Evolutionary conservation across 2,797 vertebrate genomes (phyloP).

Genomic region (Kryptolebias ocellatus): DNA sequence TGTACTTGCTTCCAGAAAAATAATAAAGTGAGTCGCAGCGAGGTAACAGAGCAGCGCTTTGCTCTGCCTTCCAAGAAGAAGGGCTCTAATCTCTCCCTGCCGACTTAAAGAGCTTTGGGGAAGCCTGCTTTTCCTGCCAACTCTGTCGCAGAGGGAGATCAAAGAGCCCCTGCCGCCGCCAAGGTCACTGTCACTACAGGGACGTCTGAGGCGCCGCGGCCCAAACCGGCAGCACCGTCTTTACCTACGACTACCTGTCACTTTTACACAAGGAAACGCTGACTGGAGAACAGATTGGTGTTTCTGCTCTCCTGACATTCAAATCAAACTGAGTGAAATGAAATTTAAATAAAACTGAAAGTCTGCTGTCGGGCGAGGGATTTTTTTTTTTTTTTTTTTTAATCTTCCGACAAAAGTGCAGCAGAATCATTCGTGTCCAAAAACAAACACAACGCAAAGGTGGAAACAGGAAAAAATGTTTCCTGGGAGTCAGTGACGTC

Average conservation of each 20-base stretch:
- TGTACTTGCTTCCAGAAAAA: conserved; percentile 40
- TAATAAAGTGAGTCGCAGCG: conserved; percentile 41
- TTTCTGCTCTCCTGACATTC: conserved; percentile 16
- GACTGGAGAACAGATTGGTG: conserved; percentile 8
- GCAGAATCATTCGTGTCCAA: neutral
- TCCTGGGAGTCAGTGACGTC: neutral
- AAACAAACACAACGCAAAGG: conserved; percentile 13
- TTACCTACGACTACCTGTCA: conserved; percentile 34
- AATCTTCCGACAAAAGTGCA: neutral
- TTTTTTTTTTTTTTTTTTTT: conserved; percentile 1
- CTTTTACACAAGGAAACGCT: conserved; percentile 16
- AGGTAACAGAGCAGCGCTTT: conserved; percentile 43
- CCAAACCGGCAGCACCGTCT: conserved; percentile 20
- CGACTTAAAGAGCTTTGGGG: conserved; percentile 79
- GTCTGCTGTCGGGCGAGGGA: conserved; percentile 12
- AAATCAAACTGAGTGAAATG: conserved; percentile 6
- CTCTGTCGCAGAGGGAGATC: conserved; percentile 70
- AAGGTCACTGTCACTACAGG: conserved; percentile 72
- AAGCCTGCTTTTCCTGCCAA: conserved; percentile 67
- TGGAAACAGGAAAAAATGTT: conserved; percentile 13
- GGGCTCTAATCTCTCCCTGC: conserved; percentile 74
- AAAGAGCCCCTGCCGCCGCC: conserved; percentile 70
- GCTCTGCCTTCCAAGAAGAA: conserved; percentile 68
- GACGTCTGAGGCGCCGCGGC: conserved; percentile 45
- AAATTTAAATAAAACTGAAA: conserved; percentile 20